Conservation (phyloP, 2,113 vertebrate genomes). For the Elgaria multicarinata region DNA sequence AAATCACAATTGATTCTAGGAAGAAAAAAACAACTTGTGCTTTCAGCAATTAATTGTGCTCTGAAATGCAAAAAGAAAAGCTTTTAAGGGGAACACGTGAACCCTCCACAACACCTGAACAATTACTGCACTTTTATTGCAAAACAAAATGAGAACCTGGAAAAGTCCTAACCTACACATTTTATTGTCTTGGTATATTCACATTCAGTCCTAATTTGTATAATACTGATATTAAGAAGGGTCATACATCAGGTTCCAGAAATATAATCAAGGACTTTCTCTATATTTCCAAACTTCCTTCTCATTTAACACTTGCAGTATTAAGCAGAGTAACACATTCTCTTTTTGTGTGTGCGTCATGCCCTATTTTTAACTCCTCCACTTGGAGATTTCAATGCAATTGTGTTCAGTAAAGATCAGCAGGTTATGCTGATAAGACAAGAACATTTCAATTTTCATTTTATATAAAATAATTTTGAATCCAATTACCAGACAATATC, state of each 20-base stretch:
- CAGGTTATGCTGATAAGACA: background rate
- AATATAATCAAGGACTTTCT: background rate
- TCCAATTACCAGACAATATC: background rate
- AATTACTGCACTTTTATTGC: background rate
- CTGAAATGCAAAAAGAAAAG: background rate
- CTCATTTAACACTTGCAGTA: background rate
- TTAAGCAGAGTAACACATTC: background rate
- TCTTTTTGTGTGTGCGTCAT: too few relatives aligned
- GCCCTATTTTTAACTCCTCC: background rate
- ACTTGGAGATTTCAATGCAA: background rate
- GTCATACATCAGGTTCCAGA: background rate
- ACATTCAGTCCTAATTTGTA: background rate
- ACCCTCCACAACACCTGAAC: too few relatives aligned
- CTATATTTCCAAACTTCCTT: background rate
- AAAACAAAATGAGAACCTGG: background rate
- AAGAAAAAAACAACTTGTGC: background rate
- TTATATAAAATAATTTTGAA: background rate
- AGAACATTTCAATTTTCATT: conserved; percentile 17
- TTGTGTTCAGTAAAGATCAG: background rate
- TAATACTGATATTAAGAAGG: background rate
- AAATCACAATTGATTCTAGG: background rate
- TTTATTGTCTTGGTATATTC: background rate
- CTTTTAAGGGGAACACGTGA: background rate
- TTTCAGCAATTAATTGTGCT: background rate
- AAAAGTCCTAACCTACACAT: background rate